Percentiles rank a stretch among this genome's conserved stretches.
Evolutionary conservation across 2,113 vertebrate genomes (phyloP).

Genomic region (Procavia capensis): DNA sequence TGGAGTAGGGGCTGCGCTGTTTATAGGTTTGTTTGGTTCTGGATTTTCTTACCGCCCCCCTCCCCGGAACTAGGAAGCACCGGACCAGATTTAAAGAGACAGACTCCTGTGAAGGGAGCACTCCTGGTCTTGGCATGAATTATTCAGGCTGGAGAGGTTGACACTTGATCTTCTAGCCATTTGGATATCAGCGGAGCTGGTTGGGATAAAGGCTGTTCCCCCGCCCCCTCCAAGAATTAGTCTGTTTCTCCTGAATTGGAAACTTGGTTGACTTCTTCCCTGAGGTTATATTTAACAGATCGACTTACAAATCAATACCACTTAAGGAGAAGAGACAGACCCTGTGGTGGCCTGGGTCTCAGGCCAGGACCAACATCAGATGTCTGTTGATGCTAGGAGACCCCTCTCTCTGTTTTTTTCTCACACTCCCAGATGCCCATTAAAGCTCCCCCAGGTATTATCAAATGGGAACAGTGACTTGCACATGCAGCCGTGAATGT

Average conservation of each 20-base stretch:
- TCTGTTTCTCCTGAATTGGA: constrained; percentile 61
- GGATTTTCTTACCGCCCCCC: background rate
- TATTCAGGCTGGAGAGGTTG: constrained; percentile 76
- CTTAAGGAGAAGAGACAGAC: constrained; percentile 65
- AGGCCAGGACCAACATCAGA: background rate
- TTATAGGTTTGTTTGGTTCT: constrained; percentile 67
- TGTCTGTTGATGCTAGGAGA: background rate
- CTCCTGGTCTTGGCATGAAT: constrained; percentile 76
- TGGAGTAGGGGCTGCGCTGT: constrained; percentile 26
- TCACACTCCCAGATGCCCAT: background rate
- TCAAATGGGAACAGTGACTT: background rate
- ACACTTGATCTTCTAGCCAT: constrained; percentile 74
- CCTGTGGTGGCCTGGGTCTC: constrained; percentile 52
- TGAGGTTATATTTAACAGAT: constrained; percentile 71
- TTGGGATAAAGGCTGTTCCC: constrained; percentile 39
- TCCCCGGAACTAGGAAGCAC: constrained; percentile 16
- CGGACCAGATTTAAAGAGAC: constrained; percentile 80
- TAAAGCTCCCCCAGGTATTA: background rate
- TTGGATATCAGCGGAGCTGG: constrained; percentile 51
- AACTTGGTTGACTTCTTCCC: constrained; percentile 41
- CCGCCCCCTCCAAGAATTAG: background rate
- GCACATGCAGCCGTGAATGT: background rate
- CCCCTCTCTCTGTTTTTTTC: background rate
- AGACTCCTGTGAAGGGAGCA: constrained; percentile 64
- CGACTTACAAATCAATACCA: constrained; percentile 54